Conservation (phyloP, 1,140 invertebrate species). For the Diploscapter pachys region DNA sequence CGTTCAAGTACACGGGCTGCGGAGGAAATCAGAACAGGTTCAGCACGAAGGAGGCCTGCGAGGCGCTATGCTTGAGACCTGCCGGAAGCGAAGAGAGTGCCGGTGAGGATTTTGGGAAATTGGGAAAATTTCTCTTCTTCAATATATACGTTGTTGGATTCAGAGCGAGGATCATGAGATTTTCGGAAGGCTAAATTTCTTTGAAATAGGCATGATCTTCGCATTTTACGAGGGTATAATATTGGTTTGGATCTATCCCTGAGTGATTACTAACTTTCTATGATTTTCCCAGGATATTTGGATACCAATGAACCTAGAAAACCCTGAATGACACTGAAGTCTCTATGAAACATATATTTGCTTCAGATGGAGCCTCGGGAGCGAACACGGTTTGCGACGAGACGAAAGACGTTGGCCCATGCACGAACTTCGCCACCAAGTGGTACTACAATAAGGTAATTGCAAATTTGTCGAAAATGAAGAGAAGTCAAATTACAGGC, state of each 20-base stretch:
- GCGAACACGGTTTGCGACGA: constrained; percentile 60
- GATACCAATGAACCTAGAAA: too few species aligned
- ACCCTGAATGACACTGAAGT: neutral
- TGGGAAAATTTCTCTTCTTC: too few species aligned
- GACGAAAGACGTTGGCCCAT: constrained; percentile 74
- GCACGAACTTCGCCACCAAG: constrained; percentile 70
- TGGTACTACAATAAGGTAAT: constrained; percentile 77
- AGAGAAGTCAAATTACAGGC: too few species aligned
- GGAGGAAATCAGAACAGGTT: constrained; percentile 83
- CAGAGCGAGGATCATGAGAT: too few species aligned
- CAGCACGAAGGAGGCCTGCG: constrained; percentile 72
- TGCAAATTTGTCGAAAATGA: neutral
- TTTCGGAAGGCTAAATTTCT: too few species aligned
- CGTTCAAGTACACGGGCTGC: constrained; percentile 71
- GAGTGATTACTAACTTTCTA: too few species aligned
- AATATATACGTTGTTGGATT: too few species aligned
- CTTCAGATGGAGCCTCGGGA: constrained; percentile 37
- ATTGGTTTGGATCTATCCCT: too few species aligned
- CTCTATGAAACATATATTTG: neutral
- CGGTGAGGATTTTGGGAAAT: too few species aligned
- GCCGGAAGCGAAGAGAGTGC: constrained; percentile 1
- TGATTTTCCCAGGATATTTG: too few species aligned
- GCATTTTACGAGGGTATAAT: too few species aligned
- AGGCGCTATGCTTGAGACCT: constrained; percentile 67
- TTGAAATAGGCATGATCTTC: too few species aligned